Percentiles rank a stretch among this genome's conserved stretches.
phyloP scores from a whole-genome alignment of 2,113 vertebrate genomes.

The Herpetotheres cachinnans region DNA sequence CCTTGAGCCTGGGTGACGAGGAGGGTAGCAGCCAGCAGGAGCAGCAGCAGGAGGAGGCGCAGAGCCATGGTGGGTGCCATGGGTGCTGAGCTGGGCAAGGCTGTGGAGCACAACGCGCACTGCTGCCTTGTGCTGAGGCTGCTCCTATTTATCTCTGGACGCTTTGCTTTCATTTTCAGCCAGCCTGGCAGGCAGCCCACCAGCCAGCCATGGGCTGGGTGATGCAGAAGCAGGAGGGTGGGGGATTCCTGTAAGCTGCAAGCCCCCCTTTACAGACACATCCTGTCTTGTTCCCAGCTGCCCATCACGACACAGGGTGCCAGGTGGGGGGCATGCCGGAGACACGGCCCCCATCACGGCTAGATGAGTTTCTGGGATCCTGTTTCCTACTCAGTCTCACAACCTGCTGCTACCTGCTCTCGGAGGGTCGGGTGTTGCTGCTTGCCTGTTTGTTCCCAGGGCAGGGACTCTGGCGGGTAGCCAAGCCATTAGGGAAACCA shows the following conservation, averaged over 20 bases:
- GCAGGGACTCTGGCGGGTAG: background rate
- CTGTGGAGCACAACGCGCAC: background rate
- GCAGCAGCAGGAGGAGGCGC: background rate
- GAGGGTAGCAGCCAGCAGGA: background rate
- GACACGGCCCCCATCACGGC: background rate
- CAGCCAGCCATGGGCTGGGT: background rate
- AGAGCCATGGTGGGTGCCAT: background rate
- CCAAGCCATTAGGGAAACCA: background rate
- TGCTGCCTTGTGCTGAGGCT: background rate
- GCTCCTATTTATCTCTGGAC: conserved; percentile 41
- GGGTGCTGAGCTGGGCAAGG: background rate
- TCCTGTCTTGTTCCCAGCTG: conserved; percentile 34
- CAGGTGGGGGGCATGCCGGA: background rate
- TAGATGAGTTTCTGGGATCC: background rate
- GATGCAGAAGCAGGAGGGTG: background rate
- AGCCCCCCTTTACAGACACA: background rate
- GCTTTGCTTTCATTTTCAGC: conserved; percentile 43
- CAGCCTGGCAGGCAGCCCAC: conserved; percentile 44
- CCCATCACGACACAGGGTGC: accelerated
- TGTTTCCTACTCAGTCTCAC: background rate
- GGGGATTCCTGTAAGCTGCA: conserved; percentile 42
- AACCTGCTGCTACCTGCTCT: background rate
- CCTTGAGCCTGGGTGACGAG: conserved; percentile 4
- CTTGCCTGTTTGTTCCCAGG: background rate
- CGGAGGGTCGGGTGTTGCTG: background rate